Evolutionary conservation across 2,888 invertebrate species (phyloP), one percentile per base, ranked within the genome.

Genomic region (Drosophila paranaensis): DNA sequence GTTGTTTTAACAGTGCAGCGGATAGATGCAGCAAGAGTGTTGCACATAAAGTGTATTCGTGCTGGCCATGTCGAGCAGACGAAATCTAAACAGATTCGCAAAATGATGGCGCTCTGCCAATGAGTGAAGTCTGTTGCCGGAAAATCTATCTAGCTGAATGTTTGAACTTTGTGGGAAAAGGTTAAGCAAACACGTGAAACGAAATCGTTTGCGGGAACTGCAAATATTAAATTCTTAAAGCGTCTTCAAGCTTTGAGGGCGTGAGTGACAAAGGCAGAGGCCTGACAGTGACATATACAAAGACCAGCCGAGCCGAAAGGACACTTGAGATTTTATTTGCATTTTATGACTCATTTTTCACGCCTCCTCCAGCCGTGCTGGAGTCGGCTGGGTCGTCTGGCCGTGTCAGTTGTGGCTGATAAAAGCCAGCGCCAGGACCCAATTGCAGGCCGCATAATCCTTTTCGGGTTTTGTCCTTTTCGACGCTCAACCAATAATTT

Each of bases 341-440:
- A 90, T 86, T 86, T 86, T 86, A 86, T 86, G 87, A 86, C 84
- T 86, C 90, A 86, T 86, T 86, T 86, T 90, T 88, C 89, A 90
- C 81, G 90, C 81, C 88, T 68, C 48, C 71, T 64, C n/a, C n/a
- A n/a, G n/a, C n/a, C n/a, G n/a, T n/a, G n/a, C 27, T 10, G 16
- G 51, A n/a, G 33, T n/a, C 20, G 20, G 1, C 39, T 13, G 39
- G 53, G 53, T 30, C 43, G 56, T 40, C 43, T 69, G 76, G 56
- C 74, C 74, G 88, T 70, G 71, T 72, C 73, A 88, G 85, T 82
- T 71, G 81, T 51, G 87, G 70, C 86, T 88, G 86, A 86, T 90
- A 86, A 86, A 86, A 86, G 84, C 72, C 86, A 88, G 35, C 39
- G 11, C 35, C 61, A 60, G 55, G 30, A 42, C 77, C 67, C 68